Base-by-base conservation (phyloP, 2,797 vertebrate species). In the Phyllotis vaccarum region DNA sequence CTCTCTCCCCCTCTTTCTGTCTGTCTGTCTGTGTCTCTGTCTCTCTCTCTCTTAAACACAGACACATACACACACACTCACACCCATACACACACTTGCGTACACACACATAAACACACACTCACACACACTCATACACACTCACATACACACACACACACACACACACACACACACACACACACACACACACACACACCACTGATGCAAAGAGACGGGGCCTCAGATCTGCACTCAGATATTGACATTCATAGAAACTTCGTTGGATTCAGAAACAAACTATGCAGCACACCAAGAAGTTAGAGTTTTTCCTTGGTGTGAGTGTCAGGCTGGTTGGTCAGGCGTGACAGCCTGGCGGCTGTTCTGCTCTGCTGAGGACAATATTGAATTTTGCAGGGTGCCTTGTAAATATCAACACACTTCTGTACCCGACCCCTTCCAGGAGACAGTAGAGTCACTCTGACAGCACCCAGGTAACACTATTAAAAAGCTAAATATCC, bases 391-490 rank as follows among this genome's bases (percentile, higher is more conserved):
- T 49, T 64, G 90, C 49, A 87, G 81, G 21, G 29, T 94, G 95
- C 93, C 97, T 95, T 96, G 95, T 68, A 98, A 97, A 98, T 95
- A 98, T 94, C 97, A 97, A 94, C 97, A 94, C 97, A 97, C 97
- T 97, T 97, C 70, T 96, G 96, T 96, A 72, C 93, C 87, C 29
- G 24, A 82, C 90, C 91, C 94, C 95, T 88, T 86, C 76, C 93
- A 97, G 43, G 85, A 89, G 95, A 91, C 76, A 86, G 0, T 87
- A 29, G 1, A 83, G 93, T 62, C 94, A 95, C 85, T 43, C 90
- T 70, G 70, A 85, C 34, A 52, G 52, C 70, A 97, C 90, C 82
- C 64, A 31, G 43, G 34, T 24, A 66, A 2, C 64, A 83, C 72
- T 96, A 97, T 90, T 95, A 95, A 94, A 95, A 97, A 97, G 81